phyloP scores from a whole-genome alignment of 2,888 invertebrate species.

The Catotricha subobsoleta region DNA sequence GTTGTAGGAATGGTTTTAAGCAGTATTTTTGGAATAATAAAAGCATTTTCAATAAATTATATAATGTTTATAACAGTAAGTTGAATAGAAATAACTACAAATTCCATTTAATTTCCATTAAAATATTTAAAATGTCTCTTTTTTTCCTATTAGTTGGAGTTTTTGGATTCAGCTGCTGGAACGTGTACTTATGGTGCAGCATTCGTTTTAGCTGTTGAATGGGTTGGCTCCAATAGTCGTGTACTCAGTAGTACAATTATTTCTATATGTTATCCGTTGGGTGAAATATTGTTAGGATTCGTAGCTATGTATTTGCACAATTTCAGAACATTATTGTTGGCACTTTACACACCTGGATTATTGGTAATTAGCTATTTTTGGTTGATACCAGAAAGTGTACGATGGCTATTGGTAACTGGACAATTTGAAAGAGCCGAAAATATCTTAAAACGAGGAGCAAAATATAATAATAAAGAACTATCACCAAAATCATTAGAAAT shows the following conservation, averaged over 20 bases:
- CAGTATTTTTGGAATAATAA: slow-evolving; percentile 44
- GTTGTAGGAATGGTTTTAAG: slow-evolving; percentile 35
- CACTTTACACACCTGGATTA: slow-evolving; percentile 49
- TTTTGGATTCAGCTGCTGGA: slow-evolving; percentile 49
- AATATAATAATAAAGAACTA: slow-evolving; percentile 40
- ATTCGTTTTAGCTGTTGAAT: slow-evolving; percentile 55
- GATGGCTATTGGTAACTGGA: slow-evolving; percentile 54
- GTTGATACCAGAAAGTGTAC: slow-evolving; percentile 50
- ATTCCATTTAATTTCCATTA: background rate
- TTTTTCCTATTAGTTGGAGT: slow-evolving; percentile 30
- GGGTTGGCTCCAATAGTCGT: slow-evolving; percentile 54
- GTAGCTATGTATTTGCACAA: slow-evolving; percentile 46
- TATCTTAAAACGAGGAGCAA: slow-evolving; percentile 41
- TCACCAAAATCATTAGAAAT: slow-evolving; percentile 31
- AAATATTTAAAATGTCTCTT: background rate
- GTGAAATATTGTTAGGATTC: slow-evolving; percentile 46
- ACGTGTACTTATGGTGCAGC: slow-evolving; percentile 54
- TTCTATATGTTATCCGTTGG: slow-evolving; percentile 45
- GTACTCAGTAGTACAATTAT: slow-evolving; percentile 54
- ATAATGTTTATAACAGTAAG: slow-evolving; percentile 34
- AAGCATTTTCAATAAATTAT: slow-evolving; percentile 51
- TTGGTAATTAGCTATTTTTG: slow-evolving; percentile 47
- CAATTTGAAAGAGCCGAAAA: slow-evolving; percentile 36
- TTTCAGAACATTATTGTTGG: slow-evolving; percentile 48
- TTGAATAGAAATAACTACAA: no score